Evolutionary conservation across 2,797 vertebrate species (phyloP).

Genomic region (Esox lucius): DNA sequence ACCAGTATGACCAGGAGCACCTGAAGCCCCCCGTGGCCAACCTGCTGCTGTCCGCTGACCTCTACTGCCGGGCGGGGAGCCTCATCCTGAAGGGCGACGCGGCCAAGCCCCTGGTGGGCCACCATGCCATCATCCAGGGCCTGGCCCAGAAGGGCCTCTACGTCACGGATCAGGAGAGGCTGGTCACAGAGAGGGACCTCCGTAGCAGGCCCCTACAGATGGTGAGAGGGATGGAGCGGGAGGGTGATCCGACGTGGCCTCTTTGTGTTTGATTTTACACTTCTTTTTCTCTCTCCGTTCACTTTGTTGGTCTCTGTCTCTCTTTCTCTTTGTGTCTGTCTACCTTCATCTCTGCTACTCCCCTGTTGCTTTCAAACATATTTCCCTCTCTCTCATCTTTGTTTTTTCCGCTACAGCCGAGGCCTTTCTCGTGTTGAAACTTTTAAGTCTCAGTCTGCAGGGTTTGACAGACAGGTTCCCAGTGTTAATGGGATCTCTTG

Average conservation of each 20-base stretch:
- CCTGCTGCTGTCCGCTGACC: constrained; percentile 91
- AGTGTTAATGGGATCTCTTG: too few species aligned
- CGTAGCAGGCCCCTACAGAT: constrained; percentile 94
- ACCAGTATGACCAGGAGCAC: constrained; percentile 98
- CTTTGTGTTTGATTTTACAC: not conserved
- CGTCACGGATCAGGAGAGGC: constrained; percentile 91
- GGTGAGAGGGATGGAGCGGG: not conserved
- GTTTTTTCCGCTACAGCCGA: not conserved
- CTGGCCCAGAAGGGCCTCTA: constrained; percentile 94
- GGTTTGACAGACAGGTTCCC: not conserved
- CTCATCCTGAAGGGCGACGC: constrained; percentile 90
- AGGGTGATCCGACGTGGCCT: not conserved
- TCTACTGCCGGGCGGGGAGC: constrained; percentile 93
- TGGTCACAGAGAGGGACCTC: constrained; percentile 94
- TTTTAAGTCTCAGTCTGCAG: not conserved
- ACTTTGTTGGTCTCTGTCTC: not conserved
- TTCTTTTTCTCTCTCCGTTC: not conserved
- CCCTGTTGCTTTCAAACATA: too few species aligned
- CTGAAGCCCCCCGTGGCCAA: constrained; percentile 92
- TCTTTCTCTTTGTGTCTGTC: not conserved
- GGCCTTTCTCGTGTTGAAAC: not conserved
- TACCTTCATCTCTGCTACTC: not conserved
- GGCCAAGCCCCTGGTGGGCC: constrained; percentile 88
- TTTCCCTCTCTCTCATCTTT: not conserved
- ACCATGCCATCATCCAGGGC: constrained; percentile 93